Percentiles rank a stretch among this genome's conserved stretches.
These are phyloP conservation scores for Gambusia holbrooki DNA, from an alignment of 2,113 vertebrate genomes.

Conservation along the genomic window DNA sequence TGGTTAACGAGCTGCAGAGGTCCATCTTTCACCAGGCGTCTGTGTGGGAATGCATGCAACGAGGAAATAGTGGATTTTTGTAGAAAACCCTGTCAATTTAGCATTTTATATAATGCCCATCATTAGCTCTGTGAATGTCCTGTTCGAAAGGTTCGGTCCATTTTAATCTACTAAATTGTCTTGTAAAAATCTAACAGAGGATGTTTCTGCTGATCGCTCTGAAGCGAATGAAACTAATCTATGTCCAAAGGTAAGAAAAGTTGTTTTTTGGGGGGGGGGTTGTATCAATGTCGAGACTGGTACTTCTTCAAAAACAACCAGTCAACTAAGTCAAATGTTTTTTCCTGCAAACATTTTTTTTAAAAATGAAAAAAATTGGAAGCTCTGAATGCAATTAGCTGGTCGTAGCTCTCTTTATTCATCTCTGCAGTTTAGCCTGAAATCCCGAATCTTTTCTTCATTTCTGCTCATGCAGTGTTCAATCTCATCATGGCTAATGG, in stretches of 20 bases:
- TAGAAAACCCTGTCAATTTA: background rate
- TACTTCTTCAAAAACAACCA: too few relatives aligned
- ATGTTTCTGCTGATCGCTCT: background rate
- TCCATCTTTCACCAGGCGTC: constrained; percentile 32
- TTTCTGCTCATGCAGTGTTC: too few relatives aligned
- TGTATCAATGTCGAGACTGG: too few relatives aligned
- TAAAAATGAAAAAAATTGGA: too few relatives aligned
- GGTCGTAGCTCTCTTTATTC: too few relatives aligned
- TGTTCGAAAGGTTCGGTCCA: background rate
- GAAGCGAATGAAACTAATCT: background rate
- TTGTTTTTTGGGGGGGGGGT: too few relatives aligned
- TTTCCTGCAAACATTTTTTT: too few relatives aligned
- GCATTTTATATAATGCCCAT: background rate
- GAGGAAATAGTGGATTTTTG: constrained; percentile 4
- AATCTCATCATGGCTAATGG: too few relatives aligned
- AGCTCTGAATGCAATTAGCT: too few relatives aligned
- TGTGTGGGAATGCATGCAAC: constrained; percentile 3
- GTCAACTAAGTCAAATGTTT: too few relatives aligned
- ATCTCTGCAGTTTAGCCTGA: too few relatives aligned
- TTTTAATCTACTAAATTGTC: background rate
- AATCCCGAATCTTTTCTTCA: too few relatives aligned
- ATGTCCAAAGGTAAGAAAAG: background rate
- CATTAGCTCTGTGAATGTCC: background rate
- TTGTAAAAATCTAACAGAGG: background rate
- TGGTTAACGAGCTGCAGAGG: constrained; percentile 64